Evolutionary conservation across 2,113 vertebrate genomes (phyloP).

Genomic region (Cardinalis cardinalis): DNA sequence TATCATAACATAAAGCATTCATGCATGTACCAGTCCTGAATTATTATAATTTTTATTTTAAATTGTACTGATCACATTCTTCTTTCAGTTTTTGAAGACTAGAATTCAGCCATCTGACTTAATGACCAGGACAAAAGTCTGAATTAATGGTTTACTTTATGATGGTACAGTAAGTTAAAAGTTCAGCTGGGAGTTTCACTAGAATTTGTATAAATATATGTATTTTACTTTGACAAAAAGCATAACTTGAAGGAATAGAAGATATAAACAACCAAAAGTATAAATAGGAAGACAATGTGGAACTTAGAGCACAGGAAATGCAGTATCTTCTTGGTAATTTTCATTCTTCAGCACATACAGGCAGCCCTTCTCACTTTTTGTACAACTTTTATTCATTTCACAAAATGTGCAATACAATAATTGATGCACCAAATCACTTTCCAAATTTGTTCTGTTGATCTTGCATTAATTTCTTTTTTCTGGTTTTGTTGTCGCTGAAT

Average conservation of each 20-base stretch:
- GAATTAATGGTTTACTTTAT: background rate
- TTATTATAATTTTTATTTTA: background rate
- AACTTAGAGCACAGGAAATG: background rate
- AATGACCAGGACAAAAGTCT: background rate
- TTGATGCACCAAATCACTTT: background rate
- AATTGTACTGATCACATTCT: background rate
- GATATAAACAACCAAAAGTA: background rate
- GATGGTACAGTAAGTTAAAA: background rate
- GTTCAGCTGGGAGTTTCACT: background rate
- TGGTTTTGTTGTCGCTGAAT: background rate
- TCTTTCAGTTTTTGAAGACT: background rate
- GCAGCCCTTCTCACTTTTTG: background rate
- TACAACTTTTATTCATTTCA: background rate
- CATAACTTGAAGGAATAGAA: background rate
- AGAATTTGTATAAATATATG: background rate
- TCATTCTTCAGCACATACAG: background rate
- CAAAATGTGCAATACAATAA: background rate
- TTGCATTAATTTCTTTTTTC: background rate
- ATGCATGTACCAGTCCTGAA: background rate
- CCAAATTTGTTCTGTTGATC: background rate
- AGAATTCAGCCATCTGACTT: background rate
- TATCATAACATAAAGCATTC: background rate
- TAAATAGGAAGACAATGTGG: background rate
- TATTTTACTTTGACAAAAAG: background rate
- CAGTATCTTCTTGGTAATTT: background rate